These are phyloP conservation scores for Hycleus cichorii DNA, from an alignment of 1,140 invertebrate genomes.

Conservation along the genomic window DNA sequence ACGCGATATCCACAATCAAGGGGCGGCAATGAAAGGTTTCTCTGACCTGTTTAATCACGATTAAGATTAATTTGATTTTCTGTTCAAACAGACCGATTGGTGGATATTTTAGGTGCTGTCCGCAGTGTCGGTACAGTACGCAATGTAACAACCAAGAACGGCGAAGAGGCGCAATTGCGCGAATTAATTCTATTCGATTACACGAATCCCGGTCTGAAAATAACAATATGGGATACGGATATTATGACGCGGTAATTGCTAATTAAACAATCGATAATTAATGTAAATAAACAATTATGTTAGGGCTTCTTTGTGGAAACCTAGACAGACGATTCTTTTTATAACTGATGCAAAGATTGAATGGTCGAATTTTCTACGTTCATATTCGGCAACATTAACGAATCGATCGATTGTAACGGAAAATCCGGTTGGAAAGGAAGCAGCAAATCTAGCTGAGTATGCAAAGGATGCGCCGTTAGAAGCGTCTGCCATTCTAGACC, in stretches of 20 bases:
- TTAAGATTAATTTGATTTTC: background rate
- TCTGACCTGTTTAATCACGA: background rate
- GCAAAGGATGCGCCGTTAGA: constrained; percentile 33
- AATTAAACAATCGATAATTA: background rate
- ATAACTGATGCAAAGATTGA: constrained; percentile 45
- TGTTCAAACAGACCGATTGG: constrained; percentile 9
- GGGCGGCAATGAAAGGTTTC: constrained; percentile 21
- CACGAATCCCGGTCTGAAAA: constrained; percentile 41
- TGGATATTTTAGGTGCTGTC: constrained; percentile 48
- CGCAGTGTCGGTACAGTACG: constrained; percentile 43
- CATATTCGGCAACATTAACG: constrained; percentile 33
- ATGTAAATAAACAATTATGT: background rate
- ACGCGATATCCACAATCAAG: constrained; percentile 42
- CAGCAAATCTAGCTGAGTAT: constrained; percentile 42
- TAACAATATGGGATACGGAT: constrained; percentile 47
- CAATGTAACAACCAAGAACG: constrained; percentile 46
- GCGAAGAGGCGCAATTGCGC: constrained; percentile 41
- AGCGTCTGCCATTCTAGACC: constrained; percentile 30
- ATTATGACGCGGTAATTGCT: constrained; percentile 42
- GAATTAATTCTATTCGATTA: constrained; percentile 47
- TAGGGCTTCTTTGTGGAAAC: constrained; percentile 39
- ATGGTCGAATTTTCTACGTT: constrained; percentile 42
- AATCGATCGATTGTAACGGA: constrained; percentile 46
- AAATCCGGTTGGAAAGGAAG: constrained; percentile 47
- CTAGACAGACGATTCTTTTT: constrained; percentile 46